These are phyloP conservation scores for Helicoverpa zea DNA, from an alignment of 1,140 invertebrate species.

Conservation along the genomic window DNA sequence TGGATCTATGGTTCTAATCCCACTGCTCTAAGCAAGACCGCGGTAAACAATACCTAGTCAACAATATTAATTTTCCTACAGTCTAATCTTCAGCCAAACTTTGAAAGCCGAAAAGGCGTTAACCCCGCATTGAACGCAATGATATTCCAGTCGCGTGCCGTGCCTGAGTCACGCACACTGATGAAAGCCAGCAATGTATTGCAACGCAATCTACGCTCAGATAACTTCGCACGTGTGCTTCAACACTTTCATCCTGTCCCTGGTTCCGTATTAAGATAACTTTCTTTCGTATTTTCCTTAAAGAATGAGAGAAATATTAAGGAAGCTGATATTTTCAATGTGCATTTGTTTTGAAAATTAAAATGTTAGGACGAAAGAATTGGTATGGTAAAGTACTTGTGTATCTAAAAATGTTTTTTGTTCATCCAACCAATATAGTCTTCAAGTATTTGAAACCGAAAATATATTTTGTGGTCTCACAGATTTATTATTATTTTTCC, in stretches of 20 bases:
- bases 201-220: background rate
- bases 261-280: conserved; percentile 5
- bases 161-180: background rate
- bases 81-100: background rate
- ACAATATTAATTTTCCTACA: conserved; percentile 20
- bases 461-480: too few species aligned
- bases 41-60: background rate
- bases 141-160: background rate
- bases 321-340: too few species aligned
- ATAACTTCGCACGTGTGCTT: background rate
- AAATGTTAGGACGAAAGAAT: too few species aligned
- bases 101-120: background rate
- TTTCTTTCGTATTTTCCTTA: background rate
- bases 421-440: too few species aligned
- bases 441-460: too few species aligned
- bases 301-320: too few species aligned
- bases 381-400: too few species aligned
- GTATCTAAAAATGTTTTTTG: too few species aligned
- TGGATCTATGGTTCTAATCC: too few species aligned
- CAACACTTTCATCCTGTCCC: background rate
- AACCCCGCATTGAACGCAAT: background rate
- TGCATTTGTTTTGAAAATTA: too few species aligned
- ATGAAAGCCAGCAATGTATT: conserved; percentile 22
- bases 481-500: too few species aligned
- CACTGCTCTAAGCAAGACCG: too few species aligned